Evolutionary conservation across 2,797 vertebrate genomes (phyloP).

Genomic region (Urosaurus nigricauda): DNA sequence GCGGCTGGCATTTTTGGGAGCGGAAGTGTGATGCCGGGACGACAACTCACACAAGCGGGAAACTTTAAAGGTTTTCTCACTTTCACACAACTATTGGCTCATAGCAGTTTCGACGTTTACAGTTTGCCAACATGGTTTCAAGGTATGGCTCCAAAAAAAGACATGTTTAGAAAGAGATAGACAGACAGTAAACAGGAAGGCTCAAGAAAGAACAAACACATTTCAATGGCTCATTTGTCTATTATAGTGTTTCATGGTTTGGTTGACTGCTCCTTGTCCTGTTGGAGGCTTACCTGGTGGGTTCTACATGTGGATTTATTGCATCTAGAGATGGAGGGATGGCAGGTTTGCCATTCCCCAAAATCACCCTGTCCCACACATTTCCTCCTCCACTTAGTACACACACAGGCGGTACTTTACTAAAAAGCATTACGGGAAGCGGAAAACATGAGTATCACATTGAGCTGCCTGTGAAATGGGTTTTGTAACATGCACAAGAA

Average conservation of each 20-base stretch:
- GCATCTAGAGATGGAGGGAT: conserved; percentile 8
- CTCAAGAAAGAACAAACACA: conserved; percentile 58
- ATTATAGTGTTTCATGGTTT: conserved; percentile 31
- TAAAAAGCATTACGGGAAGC: background rate
- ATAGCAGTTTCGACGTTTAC: conserved; percentile 72
- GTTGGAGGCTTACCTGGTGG: accelerated
- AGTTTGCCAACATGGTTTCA: conserved; percentile 59
- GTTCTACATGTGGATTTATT: background rate
- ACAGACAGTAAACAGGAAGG: conserved; percentile 63
- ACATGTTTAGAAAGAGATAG: conserved; percentile 57
- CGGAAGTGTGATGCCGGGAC: conserved; percentile 11
- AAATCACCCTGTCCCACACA: background rate
- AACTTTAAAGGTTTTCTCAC: conserved; percentile 17
- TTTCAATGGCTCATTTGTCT: conserved; percentile 61
- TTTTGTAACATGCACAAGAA: conserved; percentile 55
- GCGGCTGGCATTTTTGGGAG: conserved; percentile 27
- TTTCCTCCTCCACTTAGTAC: conserved; percentile 36
- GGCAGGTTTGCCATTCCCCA: background rate
- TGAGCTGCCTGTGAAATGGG: background rate
- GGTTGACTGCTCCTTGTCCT: conserved; percentile 30
- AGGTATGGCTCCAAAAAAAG: conserved; percentile 75
- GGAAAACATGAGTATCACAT: conserved; percentile 19
- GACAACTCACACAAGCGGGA: conserved; percentile 50
- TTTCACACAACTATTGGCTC: conserved; percentile 69
- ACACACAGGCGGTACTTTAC: conserved; percentile 46